Evolutionary conservation across 2,797 vertebrate species (phyloP).

Genomic region (Holocentrus rufus): DNA sequence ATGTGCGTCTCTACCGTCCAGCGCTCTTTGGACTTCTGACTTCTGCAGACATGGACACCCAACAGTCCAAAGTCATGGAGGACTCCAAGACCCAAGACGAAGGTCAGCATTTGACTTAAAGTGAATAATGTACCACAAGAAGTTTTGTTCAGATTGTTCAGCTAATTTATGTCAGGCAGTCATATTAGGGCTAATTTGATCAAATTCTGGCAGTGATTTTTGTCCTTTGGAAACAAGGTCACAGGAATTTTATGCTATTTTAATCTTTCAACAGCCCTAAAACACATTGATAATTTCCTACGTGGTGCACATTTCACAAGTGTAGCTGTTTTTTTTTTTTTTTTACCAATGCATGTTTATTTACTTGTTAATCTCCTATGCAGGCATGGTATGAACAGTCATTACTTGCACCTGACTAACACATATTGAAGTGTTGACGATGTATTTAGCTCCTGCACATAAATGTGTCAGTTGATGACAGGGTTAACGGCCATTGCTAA

Average conservation of each 20-base stretch:
- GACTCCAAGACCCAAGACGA: conserved; percentile 49
- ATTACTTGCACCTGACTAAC: background rate
- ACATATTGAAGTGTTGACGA: background rate
- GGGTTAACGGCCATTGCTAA: background rate
- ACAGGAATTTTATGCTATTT: background rate
- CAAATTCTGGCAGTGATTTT: background rate
- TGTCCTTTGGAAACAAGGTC: background rate
- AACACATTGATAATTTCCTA: background rate
- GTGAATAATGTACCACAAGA: too few species aligned
- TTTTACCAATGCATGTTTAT: background rate
- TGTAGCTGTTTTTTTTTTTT: background rate
- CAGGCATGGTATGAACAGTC: background rate
- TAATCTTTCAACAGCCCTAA: background rate
- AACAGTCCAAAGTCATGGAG: conserved; percentile 32
- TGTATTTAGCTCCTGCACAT: conserved; percentile 7
- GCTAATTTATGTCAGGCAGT: background rate
- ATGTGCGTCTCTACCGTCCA: background rate
- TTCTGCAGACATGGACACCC: conserved; percentile 55
- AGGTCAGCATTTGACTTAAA: conserved; percentile 45
- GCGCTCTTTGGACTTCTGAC: conserved; percentile 7
- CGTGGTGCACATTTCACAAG: background rate
- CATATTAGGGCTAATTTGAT: background rate
- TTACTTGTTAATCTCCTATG: background rate
- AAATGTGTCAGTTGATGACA: background rate
- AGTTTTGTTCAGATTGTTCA: background rate